Base-by-base conservation (phyloP, 2,113 vertebrate species). In the Forbesichthys papilliferus region DNA sequence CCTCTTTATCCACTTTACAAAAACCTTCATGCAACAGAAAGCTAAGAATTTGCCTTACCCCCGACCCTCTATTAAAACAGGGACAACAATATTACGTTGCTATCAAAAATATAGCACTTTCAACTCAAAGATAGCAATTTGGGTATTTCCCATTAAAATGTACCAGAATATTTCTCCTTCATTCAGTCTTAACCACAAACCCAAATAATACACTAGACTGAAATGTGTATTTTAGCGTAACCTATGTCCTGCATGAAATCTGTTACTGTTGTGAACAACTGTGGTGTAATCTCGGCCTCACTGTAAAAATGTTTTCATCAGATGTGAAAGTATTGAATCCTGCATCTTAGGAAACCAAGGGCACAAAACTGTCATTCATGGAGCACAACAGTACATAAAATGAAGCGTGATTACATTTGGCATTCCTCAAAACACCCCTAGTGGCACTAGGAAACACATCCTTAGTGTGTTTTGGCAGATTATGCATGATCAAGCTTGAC, bases 391-490 rank as follows among this genome's bases (percentile, higher is more conserved):
- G 13, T 56, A 61, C 74, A 71, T 46, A 18, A 53, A 13, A 53
- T 53, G 36, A 42, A 53, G 61, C 16, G 3, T 72, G 64, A 79
- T 83, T 54, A 78, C 73, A 79, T 85, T 68, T 79, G 77, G 78
- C 82, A 57, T 84, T 75, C 79, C 67, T 61, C 69, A 20, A 71
- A 20, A 63, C 60, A 82, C 76, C 76, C 60, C 61, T 68, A 67
- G 66, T 73, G 72, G 81, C 64, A 64, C 52, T 42, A 64, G 53
- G 10, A 76, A 84, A 79, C 65, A 42, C 52, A 77, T 54, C 64
- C 46, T 63, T 48, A 55, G 74, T 79, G 53, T 57, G 51, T 69
- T 71, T 80, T 80, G 80, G 80, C 82, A 71, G 79, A 62, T 80
- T 68, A 75, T 55, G 20, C 48, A 56, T 69, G 75, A 83, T 73